These are phyloP conservation scores for Galleria mellonella DNA, from an alignment of 1,140 invertebrate genomes.

Conservation along the genomic window DNA sequence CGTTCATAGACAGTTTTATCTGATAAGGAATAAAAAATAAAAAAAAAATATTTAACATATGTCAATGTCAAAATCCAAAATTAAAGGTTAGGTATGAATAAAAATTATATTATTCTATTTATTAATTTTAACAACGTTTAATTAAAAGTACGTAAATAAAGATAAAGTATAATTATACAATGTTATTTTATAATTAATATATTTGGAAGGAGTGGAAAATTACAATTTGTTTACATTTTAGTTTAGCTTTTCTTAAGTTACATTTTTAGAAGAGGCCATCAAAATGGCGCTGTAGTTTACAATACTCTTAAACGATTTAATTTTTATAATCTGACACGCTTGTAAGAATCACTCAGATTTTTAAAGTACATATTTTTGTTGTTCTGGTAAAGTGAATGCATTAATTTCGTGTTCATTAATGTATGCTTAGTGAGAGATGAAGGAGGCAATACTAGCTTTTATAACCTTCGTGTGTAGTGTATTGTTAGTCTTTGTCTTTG, in stretches of 20 bases:
- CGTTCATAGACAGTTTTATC: too few relatives aligned
- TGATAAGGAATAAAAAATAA: background rate
- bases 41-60: constrained; percentile 6
- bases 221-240: too few relatives aligned
- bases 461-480: constrained; percentile 63
- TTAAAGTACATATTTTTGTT: constrained; percentile 14
- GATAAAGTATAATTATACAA: too few relatives aligned
- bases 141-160: too few relatives aligned
- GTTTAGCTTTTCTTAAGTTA: too few relatives aligned
- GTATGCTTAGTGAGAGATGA: constrained; percentile 52
- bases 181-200: too few relatives aligned
- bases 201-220: too few relatives aligned
- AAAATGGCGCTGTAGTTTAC: constrained; percentile 29
- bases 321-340: background rate
- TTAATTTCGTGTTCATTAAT: constrained; percentile 46
- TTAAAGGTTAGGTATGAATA: background rate
- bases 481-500: constrained; percentile 66
- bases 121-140: too few relatives aligned
- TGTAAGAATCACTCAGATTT: constrained; percentile 18
- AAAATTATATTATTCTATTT: too few relatives aligned
- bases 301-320: constrained; percentile 12
- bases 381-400: constrained; percentile 47
- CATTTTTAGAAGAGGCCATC: constrained; percentile 1
- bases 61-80: constrained; percentile 4
- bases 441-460: constrained; percentile 68